These are phyloP conservation scores for Heliopora coerulea DNA, from an alignment of 92 coral and sea anemone species.

Conservation along the genomic window DNA sequence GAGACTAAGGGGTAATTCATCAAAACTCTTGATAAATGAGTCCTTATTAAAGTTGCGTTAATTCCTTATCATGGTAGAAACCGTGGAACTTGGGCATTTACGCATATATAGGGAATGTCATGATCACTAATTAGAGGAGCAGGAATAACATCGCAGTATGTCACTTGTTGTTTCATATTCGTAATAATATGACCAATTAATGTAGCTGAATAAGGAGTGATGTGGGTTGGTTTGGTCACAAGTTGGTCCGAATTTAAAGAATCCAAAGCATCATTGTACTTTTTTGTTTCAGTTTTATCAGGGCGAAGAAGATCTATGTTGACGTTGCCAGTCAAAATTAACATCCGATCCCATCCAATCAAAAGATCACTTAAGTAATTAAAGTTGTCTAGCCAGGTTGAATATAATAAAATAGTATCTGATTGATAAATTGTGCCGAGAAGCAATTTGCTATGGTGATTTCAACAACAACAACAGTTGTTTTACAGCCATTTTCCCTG, in stretches of 20 bases:
- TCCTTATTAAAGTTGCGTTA: too few species aligned
- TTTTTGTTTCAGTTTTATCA: conserved; percentile 11
- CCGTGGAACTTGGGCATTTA: conserved; percentile 35
- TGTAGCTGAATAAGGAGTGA: too few species aligned
- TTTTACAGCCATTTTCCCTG: too few species aligned
- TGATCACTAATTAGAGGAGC: conserved; percentile 52
- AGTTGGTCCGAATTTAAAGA: not conserved
- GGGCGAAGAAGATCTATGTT: conserved; percentile 29
- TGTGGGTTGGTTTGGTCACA: not conserved
- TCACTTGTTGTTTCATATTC: conserved; percentile 33
- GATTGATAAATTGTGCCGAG: conserved; percentile 39
- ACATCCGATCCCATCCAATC: conserved; percentile 26
- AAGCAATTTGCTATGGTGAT: conserved; percentile 18
- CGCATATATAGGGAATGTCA: conserved; percentile 36
- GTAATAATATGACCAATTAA: conserved; percentile 49
- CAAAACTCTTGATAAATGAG: too few species aligned
- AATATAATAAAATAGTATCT: not conserved
- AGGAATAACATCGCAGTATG: conserved; percentile 56
- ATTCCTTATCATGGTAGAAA: conserved; percentile 38
- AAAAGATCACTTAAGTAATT: conserved; percentile 6
- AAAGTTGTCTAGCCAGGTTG: conserved; percentile 35
- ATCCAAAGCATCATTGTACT: not conserved
- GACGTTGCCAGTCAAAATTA: conserved; percentile 9
- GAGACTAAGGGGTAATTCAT: too few species aligned
- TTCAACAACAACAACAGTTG: too few species aligned